A percentile compares a stretch with the other conserved stretches of the same genome.
Evolutionary conservation across 2,888 invertebrate species (phyloP).

Genomic region (Trileptium ribeirensis): DNA sequence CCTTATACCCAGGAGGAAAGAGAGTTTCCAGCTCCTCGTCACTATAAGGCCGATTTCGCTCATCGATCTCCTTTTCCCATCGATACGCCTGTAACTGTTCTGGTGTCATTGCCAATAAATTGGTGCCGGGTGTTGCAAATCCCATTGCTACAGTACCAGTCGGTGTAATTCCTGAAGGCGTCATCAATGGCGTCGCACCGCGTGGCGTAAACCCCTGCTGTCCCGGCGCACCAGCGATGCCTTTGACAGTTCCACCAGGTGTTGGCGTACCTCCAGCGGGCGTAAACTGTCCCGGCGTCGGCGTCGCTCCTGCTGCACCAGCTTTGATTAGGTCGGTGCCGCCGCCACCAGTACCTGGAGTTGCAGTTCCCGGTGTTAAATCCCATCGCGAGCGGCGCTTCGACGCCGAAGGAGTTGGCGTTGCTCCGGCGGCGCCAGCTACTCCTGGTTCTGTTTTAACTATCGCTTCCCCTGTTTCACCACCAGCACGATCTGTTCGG

Average conservation of each 20-base stretch:
- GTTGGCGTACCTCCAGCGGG: slow-evolving; percentile 37
- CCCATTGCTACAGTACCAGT: slow-evolving; percentile 82
- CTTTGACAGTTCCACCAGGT: slow-evolving; percentile 31
- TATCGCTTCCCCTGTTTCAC: slow-evolving; percentile 40
- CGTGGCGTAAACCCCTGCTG: slow-evolving; percentile 43
- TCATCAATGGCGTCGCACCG: slow-evolving; percentile 53
- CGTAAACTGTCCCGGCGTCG: slow-evolving; percentile 64
- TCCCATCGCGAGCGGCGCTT: slow-evolving; percentile 97
- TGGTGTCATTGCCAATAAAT: slow-evolving; percentile 92
- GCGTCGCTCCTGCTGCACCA: slow-evolving; percentile 30
- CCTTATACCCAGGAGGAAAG: slow-evolving; percentile 96
- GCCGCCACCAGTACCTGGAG: slow-evolving; percentile 55
- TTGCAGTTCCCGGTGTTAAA: slow-evolving; percentile 69
- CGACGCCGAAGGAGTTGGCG: slow-evolving; percentile 85
- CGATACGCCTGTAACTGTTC: slow-evolving; percentile 95
- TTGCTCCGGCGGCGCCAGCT: slow-evolving; percentile 50
- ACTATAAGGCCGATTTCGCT: slow-evolving; percentile 85
- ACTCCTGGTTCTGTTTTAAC: slow-evolving; percentile 23
- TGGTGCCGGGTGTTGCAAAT: slow-evolving; percentile 91
- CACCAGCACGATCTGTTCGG: slow-evolving; percentile 76
- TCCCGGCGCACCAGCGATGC: slow-evolving; percentile 25
- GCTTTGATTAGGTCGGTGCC: too few species aligned
- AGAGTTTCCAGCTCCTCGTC: slow-evolving; percentile 95
- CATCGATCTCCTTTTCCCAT: slow-evolving; percentile 97
- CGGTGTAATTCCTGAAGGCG: slow-evolving; percentile 56